Evolutionary conservation across 2,888 invertebrate species (phyloP), one percentile per base, ranked within the genome.

Genomic region (Cremastobaeus sp.): DNA sequence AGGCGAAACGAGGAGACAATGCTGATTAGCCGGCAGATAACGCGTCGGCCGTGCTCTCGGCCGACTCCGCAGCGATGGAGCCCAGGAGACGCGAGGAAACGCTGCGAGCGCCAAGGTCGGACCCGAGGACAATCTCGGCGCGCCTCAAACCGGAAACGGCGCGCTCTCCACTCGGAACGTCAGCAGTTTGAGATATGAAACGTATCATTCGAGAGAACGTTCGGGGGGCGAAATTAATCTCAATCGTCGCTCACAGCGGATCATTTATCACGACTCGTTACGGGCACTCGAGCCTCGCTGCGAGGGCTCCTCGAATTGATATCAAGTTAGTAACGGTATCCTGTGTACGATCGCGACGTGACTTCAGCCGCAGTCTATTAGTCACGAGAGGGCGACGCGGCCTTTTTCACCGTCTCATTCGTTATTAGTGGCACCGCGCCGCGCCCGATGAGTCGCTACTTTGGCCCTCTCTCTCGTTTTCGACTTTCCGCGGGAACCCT

Each of bases 261-360:
- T 87, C 86, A 87, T 87, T 87, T 86, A 86, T 87, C 87, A 87
- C 79, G 78, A 79, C 81, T 82, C 77, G 83, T 84, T 86, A 81
- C 76, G 80, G 77, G 77, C 74, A 68, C 70, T 74, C 70, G 65
- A 65, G 72, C 59, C 45, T 68, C 66, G 25, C 71, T 74, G 78
- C 73, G 62, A 57, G 74, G 54, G 41, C 47, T 77, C 71, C 78
- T 77, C 79, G 80, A 78, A 84, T 85, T 83, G 84, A 85, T 86
- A 84, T 80, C 78, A 83, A 85, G 82, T 84, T 81, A 77, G 83
- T 78, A 79, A 83, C 84, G 84, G 82, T 83, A 83, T 84, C 80
- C 79, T 81, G 84, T 79, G 81, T 80, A 81, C 79, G 81, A 84
- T 84, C 81, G 83, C 81, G 83, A 84, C 83, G 76, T 81, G 81